Conservation (phyloP, 2,888 invertebrate genomes). For the Eulithis testata region DNA sequence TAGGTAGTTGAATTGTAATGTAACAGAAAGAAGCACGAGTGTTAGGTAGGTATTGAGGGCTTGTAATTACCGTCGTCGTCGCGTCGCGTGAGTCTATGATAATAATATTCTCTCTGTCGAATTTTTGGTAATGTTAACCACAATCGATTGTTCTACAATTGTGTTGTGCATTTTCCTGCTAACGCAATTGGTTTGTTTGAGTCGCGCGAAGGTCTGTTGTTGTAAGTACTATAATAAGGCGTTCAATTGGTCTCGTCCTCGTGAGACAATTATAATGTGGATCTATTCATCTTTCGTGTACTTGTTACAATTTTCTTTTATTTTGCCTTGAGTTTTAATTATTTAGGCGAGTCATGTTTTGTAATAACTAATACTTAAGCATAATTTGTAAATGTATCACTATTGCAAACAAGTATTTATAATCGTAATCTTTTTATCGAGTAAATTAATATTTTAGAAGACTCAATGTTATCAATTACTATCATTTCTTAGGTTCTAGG, state of each 20-base stretch:
- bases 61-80: background rate
- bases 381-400: background rate
- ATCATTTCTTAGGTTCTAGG: constrained; percentile 15
- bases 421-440: background rate
- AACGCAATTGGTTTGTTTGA: constrained; percentile 19
- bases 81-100: background rate
- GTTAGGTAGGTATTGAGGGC: background rate
- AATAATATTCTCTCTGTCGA: background rate
- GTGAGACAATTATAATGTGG: constrained; percentile 59
- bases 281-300: constrained; percentile 41
- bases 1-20: constrained; percentile 6
- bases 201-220: constrained; percentile 49
- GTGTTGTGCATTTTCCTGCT: constrained; percentile 22
- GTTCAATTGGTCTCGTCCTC: constrained; percentile 67
- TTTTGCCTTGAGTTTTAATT: background rate
- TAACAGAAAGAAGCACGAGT: constrained; percentile 5
- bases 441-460: background rate
- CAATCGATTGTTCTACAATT: constrained; percentile 15
- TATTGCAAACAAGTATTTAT: no score
- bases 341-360: background rate
- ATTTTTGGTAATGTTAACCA: constrained; percentile 2
- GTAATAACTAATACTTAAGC: background rate
- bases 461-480: background rate
- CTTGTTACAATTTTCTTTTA: constrained; percentile 18
- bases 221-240: constrained; percentile 66